Evolutionary conservation across 1,140 invertebrate genomes (phyloP).

Genomic region (Anthonomus grandis): DNA sequence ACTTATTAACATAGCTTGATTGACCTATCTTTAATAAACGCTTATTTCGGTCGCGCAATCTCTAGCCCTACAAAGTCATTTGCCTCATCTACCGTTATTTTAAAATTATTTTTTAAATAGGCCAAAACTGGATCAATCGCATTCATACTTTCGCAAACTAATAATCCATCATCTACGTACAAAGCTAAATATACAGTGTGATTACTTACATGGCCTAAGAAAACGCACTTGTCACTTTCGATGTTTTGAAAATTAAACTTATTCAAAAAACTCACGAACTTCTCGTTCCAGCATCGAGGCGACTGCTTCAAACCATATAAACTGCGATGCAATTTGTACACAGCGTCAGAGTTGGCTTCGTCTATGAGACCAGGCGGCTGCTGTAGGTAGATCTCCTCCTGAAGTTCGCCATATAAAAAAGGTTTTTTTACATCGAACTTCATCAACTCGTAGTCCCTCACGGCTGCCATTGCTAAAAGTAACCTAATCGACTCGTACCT

Average conservation of each 20-base stretch:
- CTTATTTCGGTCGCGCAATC: background rate
- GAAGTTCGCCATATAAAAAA: slow-evolving; percentile 48
- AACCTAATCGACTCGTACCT: slow-evolving; percentile 32
- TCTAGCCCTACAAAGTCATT: slow-evolving; percentile 13
- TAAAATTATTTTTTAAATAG: slow-evolving; percentile 8
- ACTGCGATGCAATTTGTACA: slow-evolving; percentile 39
- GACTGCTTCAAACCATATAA: slow-evolving; percentile 52
- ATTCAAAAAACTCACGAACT: slow-evolving; percentile 20
- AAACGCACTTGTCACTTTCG: too few relatives aligned
- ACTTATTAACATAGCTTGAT: slow-evolving; percentile 8
- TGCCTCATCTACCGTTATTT: slow-evolving; percentile 9
- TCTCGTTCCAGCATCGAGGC: slow-evolving; percentile 46
- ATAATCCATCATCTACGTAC: slow-evolving; percentile 19
- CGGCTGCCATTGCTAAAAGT: slow-evolving; percentile 29
- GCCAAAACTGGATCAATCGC: background rate
- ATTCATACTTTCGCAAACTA: slow-evolving; percentile 2
- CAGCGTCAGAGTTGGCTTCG: too few relatives aligned
- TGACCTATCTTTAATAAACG: slow-evolving; percentile 13
- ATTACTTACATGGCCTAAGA: background rate
- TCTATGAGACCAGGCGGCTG: slow-evolving; percentile 47
- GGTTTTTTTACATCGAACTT: slow-evolving; percentile 46
- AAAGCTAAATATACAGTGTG: background rate
- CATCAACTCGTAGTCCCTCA: slow-evolving; percentile 15
- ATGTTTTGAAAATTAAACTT: background rate
- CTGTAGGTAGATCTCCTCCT: slow-evolving; percentile 42